A percentile compares a stretch with the other conserved stretches of the same genome.
Evolutionary conservation across 1,140 invertebrate species (phyloP).

Genomic region (Tetragnatha versicolor): DNA sequence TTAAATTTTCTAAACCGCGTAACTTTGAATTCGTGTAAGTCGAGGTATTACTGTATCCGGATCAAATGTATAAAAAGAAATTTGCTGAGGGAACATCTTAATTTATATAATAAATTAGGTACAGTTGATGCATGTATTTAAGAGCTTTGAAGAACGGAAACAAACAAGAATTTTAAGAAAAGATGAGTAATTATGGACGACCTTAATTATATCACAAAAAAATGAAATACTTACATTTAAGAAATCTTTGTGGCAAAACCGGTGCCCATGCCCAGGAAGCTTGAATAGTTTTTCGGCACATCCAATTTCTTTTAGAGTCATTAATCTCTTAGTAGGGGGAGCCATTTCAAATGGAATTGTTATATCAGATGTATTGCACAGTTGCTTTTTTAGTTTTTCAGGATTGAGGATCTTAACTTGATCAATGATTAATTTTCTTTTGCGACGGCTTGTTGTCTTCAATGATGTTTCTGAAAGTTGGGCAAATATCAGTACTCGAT

Average conservation of each 20-base stretch:
- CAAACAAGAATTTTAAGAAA: not conserved
- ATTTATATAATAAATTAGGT: not conserved
- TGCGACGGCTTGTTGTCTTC: constrained; percentile 75
- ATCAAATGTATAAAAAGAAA: not conserved
- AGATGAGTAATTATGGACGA: not conserved
- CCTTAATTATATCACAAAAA: not conserved
- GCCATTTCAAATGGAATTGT: constrained; percentile 96
- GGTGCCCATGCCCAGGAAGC: constrained; percentile 82
- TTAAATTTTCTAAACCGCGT: too few relatives aligned
- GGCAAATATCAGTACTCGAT: not conserved
- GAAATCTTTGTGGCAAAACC: constrained; percentile 81
- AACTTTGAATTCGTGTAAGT: too few relatives aligned
- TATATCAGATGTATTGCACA: constrained; percentile 97
- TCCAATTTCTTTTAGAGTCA: constrained; percentile 99
- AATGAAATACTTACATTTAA: constrained; percentile 62
- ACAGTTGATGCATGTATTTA: not conserved
- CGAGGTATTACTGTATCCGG: too few relatives aligned
- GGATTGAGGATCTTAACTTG: constrained; percentile 99
- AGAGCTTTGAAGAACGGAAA: not conserved
- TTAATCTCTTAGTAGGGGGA: constrained; percentile 95
- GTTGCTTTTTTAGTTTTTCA: constrained; percentile 98
- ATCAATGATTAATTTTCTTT: constrained; percentile 90
- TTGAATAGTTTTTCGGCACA: constrained; percentile 96
- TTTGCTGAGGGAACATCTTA: not conserved
- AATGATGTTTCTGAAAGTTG: not conserved